These are phyloP conservation scores for Harpegnathos saltator DNA, from an alignment of 1,140 invertebrate species.

Conservation along the genomic window DNA sequence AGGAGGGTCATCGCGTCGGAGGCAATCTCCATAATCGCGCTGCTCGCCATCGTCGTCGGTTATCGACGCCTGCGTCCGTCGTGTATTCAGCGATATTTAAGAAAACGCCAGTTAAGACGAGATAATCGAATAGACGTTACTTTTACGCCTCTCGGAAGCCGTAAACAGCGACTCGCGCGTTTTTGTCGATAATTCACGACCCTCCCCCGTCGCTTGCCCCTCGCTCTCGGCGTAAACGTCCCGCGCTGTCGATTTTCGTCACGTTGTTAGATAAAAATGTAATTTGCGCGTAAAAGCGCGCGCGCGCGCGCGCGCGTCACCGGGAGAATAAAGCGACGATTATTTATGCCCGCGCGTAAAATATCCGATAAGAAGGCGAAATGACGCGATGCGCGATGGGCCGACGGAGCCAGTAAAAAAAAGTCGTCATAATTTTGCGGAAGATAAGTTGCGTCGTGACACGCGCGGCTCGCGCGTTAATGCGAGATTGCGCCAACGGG, in stretches of 20 bases:
- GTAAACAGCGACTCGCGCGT: slow-evolving; percentile 52
- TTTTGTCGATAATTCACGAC: slow-evolving; percentile 30
- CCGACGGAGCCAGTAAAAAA: background rate
- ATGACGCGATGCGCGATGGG: background rate
- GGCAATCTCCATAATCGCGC: slow-evolving; percentile 55
- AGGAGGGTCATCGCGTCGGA: slow-evolving; percentile 53
- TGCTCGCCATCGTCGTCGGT: background rate
- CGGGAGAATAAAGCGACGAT: background rate
- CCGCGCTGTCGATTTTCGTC: slow-evolving; percentile 23
- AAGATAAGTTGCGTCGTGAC: background rate
- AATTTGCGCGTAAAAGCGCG: slow-evolving; percentile 32
- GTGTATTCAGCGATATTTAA: slow-evolving; percentile 62
- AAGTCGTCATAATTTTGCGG: slow-evolving; percentile 35
- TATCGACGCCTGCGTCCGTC: slow-evolving; percentile 39
- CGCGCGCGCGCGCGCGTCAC: background rate
- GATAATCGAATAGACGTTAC: slow-evolving; percentile 52
- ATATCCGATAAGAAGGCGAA: slow-evolving; percentile 1
- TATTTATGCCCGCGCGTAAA: slow-evolving; percentile 48
- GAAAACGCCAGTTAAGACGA: slow-evolving; percentile 45
- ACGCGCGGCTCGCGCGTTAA: background rate
- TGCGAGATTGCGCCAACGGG: background rate
- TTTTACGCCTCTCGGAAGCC: slow-evolving; percentile 16
- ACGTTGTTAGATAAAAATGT: slow-evolving; percentile 32
- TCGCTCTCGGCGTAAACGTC: slow-evolving; percentile 22
- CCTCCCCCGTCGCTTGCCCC: background rate